These are phyloP conservation scores for Amiota mariae DNA, from an alignment of 2,888 invertebrate genomes.

Conservation along the genomic window DNA sequence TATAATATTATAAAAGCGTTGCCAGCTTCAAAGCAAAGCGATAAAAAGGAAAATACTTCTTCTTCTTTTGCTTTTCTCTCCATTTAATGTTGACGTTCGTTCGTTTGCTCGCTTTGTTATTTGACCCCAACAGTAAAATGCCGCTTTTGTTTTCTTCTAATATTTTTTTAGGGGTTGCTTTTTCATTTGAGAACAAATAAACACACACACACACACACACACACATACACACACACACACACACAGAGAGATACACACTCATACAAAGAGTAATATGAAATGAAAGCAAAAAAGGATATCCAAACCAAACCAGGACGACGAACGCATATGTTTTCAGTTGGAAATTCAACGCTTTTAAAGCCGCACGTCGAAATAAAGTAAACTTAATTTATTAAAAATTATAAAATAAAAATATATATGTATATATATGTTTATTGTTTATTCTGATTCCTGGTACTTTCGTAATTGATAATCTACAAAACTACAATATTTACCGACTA, in stretches of 20 bases:
- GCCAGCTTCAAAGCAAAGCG: too few relatives aligned
- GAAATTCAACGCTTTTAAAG: conserved; percentile 11
- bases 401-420: neutral
- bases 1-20: too few relatives aligned
- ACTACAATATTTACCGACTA: too few relatives aligned
- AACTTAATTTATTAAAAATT: neutral
- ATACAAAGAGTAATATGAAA: too few relatives aligned
- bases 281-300: neutral
- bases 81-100: too few relatives aligned
- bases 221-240: too few relatives aligned
- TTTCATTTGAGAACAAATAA: neutral
- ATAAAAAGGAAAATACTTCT: too few relatives aligned
- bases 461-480: too few relatives aligned
- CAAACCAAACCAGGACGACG: neutral
- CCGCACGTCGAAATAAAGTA: neutral
- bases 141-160: too few relatives aligned
- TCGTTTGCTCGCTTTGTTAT: too few relatives aligned
- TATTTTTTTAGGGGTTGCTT: neutral
- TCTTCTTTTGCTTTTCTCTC: too few relatives aligned
- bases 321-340: conserved; percentile 7
- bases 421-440: neutral
- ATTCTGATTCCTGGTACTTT: neutral
- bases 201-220: neutral
- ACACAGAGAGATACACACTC: neutral
- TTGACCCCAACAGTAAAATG: too few relatives aligned